Base-by-base conservation (phyloP, 2,888 invertebrate genomes). In the Drosophila anomalipes region DNA sequence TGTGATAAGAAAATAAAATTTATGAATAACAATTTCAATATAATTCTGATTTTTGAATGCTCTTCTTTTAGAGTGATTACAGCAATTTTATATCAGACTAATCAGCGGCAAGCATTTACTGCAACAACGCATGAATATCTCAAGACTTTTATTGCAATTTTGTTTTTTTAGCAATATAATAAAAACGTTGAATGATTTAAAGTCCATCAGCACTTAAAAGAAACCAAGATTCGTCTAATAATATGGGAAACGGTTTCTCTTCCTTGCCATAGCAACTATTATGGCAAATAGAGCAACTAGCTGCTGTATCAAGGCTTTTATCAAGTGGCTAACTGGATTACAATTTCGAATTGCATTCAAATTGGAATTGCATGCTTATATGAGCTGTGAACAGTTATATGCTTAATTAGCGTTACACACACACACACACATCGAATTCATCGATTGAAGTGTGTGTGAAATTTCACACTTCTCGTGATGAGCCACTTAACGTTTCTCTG, bases 321-420 rank as follows among this genome's bases (percentile, higher is more conserved):
- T 49, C 1, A 22, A 66, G 28, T 33, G 54, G 19, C 16, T 10
- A 30, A 32, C n/a, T 5, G 3, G 4, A 35, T 49, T 22, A n/a
- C 4, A 35, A n/a, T 28, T 49, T 12, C 19, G n/a, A 35, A 51
- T 62, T 64, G 52, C 26, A 37, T 41, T 54, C 51, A 12, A 39
- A 81, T 76, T 56, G 63, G 10, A 22, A 26, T 22, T 49, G 30
- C 41, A 52, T 52, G 33, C 37, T 41, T 33, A 26, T n/a, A 41
- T 51, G 26, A 60, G 64, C 44, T 49, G 60, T 39, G 65, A 70
- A 70, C 71, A 74, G 79, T 82, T 75, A 75, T 83, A 67, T 58
- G 74, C 81, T 89, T 88, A 86, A 86, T 90, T 88, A 83, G 84
- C 68, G 66, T 26, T 41, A 49, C 64, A 69, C 52, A 49, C 74